phyloP scores from a whole-genome alignment of 2,888 invertebrate species.

The Papilio demoleus region DNA sequence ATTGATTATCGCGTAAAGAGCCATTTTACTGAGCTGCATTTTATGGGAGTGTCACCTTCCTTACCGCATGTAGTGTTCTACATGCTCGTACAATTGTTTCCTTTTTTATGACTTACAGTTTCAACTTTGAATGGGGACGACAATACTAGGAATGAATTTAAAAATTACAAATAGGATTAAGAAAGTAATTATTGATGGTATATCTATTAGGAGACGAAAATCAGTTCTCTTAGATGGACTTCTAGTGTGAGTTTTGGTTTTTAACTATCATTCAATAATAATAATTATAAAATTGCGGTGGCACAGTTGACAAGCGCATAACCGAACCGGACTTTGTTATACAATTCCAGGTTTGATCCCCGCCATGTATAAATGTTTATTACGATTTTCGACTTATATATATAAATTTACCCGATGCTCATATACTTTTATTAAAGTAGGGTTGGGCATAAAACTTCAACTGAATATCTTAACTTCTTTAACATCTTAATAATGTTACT shows the following conservation, averaged over 20 bases:
- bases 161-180: too few relatives aligned
- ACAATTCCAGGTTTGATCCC: too few relatives aligned
- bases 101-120: not conserved
- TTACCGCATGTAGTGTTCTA: constrained; percentile 11
- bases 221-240: not conserved
- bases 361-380: too few relatives aligned
- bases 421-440: too few relatives aligned
- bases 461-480: too few relatives aligned
- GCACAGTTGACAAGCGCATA: too few relatives aligned
- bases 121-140: not conserved
- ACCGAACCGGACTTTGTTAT: too few relatives aligned
- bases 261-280: not conserved
- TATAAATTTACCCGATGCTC: too few relatives aligned
- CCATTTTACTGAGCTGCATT: constrained; percentile 72
- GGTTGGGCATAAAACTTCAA: too few relatives aligned
- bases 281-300: too few relatives aligned
- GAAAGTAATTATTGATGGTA: not conserved
- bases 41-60: constrained; percentile 63
- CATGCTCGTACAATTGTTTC: constrained; percentile 11
- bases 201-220: not conserved
- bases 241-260: not conserved
- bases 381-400: too few relatives aligned
- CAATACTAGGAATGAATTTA: not conserved
- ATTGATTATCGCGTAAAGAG: constrained; percentile 74
- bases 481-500: too few relatives aligned